These are phyloP conservation scores for Luscinia luscinia DNA, from an alignment of 2,797 vertebrate species.

Conservation along the genomic window DNA sequence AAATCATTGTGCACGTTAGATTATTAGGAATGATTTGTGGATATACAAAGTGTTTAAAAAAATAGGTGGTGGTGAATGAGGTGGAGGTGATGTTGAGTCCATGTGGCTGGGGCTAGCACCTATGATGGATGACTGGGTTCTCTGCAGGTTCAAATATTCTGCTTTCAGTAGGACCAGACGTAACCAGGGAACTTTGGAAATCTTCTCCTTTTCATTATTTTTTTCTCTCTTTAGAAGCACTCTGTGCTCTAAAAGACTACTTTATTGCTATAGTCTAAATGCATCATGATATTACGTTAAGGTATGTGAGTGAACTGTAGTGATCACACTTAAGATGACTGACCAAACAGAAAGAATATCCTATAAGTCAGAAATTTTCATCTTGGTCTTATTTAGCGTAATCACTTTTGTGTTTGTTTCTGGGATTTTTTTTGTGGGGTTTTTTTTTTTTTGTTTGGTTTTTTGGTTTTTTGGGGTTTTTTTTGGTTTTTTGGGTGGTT, in stretches of 20 bases:
- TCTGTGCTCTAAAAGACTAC: not conserved
- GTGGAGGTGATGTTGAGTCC: not conserved
- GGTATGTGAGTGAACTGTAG: not conserved
- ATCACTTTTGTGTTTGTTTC: not conserved
- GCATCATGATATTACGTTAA: not conserved
- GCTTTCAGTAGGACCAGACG: not conserved
- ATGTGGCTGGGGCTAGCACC: not conserved
- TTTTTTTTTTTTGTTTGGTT: too few species aligned
- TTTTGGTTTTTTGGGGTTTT: too few species aligned
- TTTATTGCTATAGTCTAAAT: not conserved
- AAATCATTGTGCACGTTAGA: not conserved
- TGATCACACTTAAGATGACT: not conserved
- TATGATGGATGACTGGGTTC: not conserved
- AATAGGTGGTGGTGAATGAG: not conserved
- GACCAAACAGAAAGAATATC: not conserved
- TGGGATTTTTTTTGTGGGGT: fast-evolving
- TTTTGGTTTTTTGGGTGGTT: too few species aligned
- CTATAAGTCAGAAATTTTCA: not conserved
- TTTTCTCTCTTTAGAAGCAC: not conserved
- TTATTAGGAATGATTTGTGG: not conserved
- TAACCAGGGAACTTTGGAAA: not conserved
- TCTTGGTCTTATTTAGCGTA: not conserved
- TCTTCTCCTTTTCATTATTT: not conserved
- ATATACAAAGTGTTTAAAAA: not conserved
- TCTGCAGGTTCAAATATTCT: not conserved